Evolutionary conservation across 1,140 invertebrate genomes (phyloP), one percentile per base, ranked within the genome.

Genomic region (Akabosia matsudoensis): DNA sequence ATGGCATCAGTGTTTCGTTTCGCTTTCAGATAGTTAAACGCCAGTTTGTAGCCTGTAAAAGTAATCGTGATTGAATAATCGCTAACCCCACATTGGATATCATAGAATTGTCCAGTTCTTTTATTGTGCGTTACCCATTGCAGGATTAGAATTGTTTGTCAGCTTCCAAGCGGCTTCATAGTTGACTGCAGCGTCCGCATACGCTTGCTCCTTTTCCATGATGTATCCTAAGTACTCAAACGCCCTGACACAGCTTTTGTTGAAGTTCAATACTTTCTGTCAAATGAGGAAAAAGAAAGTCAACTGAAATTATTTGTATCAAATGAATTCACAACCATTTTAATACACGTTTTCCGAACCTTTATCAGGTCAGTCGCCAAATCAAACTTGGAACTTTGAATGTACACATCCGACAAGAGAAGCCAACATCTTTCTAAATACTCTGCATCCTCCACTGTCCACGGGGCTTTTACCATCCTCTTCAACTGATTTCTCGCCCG

Each of bases 371-470:
- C 93, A 45, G 89, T 90, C 0, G 95, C 94, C 70, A 95, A 88
- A 70, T 98, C 96, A 80, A 91, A 90, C 85, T 97, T 96, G 26
- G 90, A 91, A 24, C 92, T 90, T 84, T 93, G 92, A 31, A 97
- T 91, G 84, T 97, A 97, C 80, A 95, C 92, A 78, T 98, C 96
- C 0, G 95, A 92, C 22, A 97, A 86, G 2, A 98, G 86, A 3
- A 99, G 83, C 97, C 97, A 99, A 84, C 94, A 94, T 77, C 91
- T 90, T 85, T 99, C 97, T 51, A 99, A 86, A 84, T 97, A 97
- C 82, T 98, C 96, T 0, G 96, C 95, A 82, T 98, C 96, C 84
- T 96, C 94, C 78, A 95, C 93, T 14, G 90, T 95, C 97, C 97
- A 99, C 0, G 87, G 86, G 74, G 91, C 90, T 82, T 95, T 95